Evolutionary conservation across 2,113 vertebrate genomes (phyloP).

Genomic region (Callocephalon fimbriatum): DNA sequence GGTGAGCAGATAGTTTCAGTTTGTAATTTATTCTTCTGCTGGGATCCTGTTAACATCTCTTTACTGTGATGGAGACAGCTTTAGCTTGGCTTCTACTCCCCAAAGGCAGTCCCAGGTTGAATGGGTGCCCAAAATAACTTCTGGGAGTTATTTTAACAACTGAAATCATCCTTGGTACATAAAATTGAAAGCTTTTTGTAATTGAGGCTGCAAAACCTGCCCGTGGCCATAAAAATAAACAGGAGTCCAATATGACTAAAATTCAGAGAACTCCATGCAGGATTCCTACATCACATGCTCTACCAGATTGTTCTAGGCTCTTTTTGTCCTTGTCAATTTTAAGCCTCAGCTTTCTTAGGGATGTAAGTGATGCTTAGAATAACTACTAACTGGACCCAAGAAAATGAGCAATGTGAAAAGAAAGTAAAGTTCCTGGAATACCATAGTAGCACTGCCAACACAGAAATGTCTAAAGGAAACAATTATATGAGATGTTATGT

Average conservation of each 20-base stretch:
- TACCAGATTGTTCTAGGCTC: not conserved
- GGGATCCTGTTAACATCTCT: constrained; percentile 6
- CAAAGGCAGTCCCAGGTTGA: not conserved
- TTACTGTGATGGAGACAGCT: not conserved
- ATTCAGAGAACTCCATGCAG: not conserved
- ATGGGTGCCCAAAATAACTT: not conserved
- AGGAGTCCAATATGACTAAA: not conserved
- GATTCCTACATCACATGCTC: not conserved
- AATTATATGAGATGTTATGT: not conserved
- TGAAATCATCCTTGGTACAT: not conserved
- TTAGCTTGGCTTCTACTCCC: not conserved
- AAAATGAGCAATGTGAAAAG: not conserved
- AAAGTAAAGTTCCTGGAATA: not conserved
- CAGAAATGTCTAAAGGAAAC: not conserved
- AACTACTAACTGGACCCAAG: not conserved
- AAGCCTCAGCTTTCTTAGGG: not conserved
- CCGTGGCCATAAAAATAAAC: not conserved
- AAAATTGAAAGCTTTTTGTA: not conserved
- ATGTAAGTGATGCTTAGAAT: not conserved
- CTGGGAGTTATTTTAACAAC: not conserved
- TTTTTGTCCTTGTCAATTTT: not conserved
- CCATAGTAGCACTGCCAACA: not conserved
- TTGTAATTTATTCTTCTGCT: constrained; percentile 45
- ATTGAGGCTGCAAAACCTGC: not conserved
- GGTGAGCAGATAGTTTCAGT: constrained; percentile 32